Base-by-base conservation (phyloP, 2,113 vertebrate species). In the Marcusenius ussheri region DNA sequence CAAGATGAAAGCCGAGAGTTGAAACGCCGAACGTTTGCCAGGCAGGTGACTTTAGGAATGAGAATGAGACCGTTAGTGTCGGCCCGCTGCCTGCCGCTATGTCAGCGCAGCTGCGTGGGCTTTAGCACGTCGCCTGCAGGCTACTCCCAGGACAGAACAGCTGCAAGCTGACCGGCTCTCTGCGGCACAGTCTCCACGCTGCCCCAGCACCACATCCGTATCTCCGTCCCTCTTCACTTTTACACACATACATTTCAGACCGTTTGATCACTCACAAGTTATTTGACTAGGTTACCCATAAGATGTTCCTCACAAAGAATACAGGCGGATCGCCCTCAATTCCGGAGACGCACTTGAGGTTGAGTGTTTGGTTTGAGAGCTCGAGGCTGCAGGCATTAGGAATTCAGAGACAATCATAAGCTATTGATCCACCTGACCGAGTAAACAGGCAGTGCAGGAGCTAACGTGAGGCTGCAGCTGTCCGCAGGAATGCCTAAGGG, bases 1-100 rank as follows among this genome's bases (percentile, higher is more conserved):
- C 15, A 39, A 87, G 66, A 92, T 90, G 91, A 91, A 90, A 85
- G 89, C 84, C 31, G 53, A 90, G 84, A 87, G 86, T 83, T 84
- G 88, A 53, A 92, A 87, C 58, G 31, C 49, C 45, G 11, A 77
- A 24, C 80, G 80, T 62, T 56, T 35, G 50, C 70, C 10, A 13
- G 84, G 21, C 77, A 89, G 90, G 89, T 91, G 87, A 90, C 62
- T 80, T 83, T 89, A 87, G 31, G 46, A 90, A 87, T 31, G 11
- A 86, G 85, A 86, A 88, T 90, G 45, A 88, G 39, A 51, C 27
- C 85, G 80, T 88, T 46, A 58, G 50, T 35, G 31, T 35, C 47
- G 24, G 8, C 45, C 85, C 8, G 8, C 24, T n/a, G 56, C n/a
- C 51, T 11, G 17, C 51, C 3, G 31, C 35, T 11, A n/a, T n/a